These are phyloP conservation scores for Pentamera pediparva DNA, from an alignment of 53 echinoderm and acorn worm genomes.

Conservation along the genomic window DNA sequence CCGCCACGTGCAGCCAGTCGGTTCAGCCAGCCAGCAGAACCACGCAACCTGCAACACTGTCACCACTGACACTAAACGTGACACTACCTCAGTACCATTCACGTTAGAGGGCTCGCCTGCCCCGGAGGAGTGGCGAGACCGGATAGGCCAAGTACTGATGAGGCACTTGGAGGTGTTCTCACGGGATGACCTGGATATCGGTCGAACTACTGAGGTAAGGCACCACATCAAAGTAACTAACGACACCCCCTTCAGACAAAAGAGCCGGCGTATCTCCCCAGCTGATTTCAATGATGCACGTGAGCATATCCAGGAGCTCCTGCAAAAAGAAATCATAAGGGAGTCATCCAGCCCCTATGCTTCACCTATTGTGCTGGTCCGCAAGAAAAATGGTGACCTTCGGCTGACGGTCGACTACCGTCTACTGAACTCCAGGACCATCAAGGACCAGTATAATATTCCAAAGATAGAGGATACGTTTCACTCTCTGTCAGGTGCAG, in stretches of 20 bases:
- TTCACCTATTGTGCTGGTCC: conserved; percentile 52
- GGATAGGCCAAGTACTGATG: neutral
- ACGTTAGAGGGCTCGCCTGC: conserved; percentile 38
- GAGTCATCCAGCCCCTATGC: conserved; percentile 47
- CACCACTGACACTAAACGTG: neutral
- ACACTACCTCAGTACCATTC: neutral
- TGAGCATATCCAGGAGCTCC: conserved; percentile 34
- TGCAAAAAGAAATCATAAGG: conserved; percentile 44
- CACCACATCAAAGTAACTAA: conserved; percentile 46
- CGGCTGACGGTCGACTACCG: conserved; percentile 56
- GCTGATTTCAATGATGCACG: conserved; percentile 39
- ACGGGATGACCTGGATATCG: conserved; percentile 38
- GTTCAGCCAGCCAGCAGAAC: neutral
- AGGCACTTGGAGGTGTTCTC: conserved; percentile 32
- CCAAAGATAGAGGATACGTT: conserved; percentile 51
- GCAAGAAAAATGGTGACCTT: conserved; percentile 60
- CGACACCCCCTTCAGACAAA: conserved; percentile 39
- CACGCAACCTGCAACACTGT: neutral
- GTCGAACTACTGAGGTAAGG: conserved; percentile 27
- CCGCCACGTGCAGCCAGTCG: neutral
- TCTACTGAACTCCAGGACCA: conserved; percentile 35
- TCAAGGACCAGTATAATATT: conserved; percentile 44
- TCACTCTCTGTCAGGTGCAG: conserved; percentile 38
- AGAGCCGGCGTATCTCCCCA: conserved; percentile 38
- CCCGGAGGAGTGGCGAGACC: conserved; percentile 1